Conservation (phyloP, 2,113 vertebrate species). For the Ploceus nigricollis region DNA sequence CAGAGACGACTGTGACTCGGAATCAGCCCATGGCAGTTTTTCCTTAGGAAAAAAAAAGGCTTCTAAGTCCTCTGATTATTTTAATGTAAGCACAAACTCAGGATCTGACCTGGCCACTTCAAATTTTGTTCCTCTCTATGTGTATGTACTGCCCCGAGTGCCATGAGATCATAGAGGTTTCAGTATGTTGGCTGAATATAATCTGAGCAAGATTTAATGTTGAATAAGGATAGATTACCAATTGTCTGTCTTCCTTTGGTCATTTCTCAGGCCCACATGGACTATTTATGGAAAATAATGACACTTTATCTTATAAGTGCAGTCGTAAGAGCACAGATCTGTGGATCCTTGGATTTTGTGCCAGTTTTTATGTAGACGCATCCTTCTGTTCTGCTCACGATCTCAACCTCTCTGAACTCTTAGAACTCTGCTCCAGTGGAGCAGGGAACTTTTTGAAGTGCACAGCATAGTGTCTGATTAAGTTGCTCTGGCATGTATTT, state of each 20-base stretch:
- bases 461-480: background rate
- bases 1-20: background rate
- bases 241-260: background rate
- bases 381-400: background rate
- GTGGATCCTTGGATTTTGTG: background rate
- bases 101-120: background rate
- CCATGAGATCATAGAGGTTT: background rate
- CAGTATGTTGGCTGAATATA: background rate
- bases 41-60: background rate
- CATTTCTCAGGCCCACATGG: background rate
- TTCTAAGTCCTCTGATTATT: background rate
- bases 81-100: background rate
- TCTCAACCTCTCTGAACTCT: background rate
- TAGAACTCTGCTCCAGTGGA: conserved; percentile 1
- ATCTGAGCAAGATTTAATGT: background rate
- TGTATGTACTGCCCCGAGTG: background rate
- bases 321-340: background rate
- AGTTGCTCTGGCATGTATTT: conserved; percentile 18
- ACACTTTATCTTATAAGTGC: background rate
- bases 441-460: conserved; percentile 1
- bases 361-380: background rate
- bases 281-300: background rate
- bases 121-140: background rate
- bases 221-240: background rate
- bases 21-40: background rate